These are phyloP conservation scores for Athrips mouffetella DNA, from an alignment of 2,888 invertebrate species.

Conservation along the genomic window DNA sequence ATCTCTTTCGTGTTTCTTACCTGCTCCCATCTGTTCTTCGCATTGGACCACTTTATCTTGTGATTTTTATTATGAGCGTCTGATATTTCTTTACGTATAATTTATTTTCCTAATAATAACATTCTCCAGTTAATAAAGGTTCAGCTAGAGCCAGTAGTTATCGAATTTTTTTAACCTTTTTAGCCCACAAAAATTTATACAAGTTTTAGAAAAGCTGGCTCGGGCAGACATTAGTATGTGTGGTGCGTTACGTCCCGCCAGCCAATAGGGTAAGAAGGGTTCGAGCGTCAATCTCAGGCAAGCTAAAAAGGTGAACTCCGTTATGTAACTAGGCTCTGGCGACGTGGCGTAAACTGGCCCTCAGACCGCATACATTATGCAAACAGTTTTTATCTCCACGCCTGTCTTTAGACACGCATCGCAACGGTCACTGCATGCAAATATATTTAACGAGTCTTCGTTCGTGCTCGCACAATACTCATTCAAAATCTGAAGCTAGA, in stretches of 20 bases:
- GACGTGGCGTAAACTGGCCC: constrained; percentile 44
- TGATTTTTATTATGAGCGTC: constrained; percentile 11
- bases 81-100: constrained; percentile 10
- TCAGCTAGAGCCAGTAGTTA: too few relatives aligned
- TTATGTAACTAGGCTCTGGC: constrained; percentile 44
- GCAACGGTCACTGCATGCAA: constrained; percentile 42
- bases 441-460: constrained; percentile 40
- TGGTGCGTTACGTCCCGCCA: constrained; percentile 28
- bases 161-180: constrained; percentile 3
- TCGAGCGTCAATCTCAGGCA: constrained; percentile 37
- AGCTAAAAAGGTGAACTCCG: constrained; percentile 42
- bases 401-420: constrained; percentile 39
- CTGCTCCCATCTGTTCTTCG: constrained; percentile 24
- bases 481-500: constrained; percentile 1
- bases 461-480: constrained; percentile 17
- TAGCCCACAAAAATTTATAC: neutral
- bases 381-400: constrained; percentile 51
- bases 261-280: constrained; percentile 31
- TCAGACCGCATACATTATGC: constrained; percentile 51
- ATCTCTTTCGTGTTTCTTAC: constrained; percentile 27
- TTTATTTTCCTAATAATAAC: neutral
- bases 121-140: too few relatives aligned
- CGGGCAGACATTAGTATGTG: constrained; percentile 26
- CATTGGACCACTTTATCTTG: constrained; percentile 5
- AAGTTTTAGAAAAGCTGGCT: neutral